A percentile compares a stretch with the other conserved stretches of the same genome.
Conservation (phyloP, 2,797 vertebrate genomes). For the Pipistrellus pipistrellus region DNA sequence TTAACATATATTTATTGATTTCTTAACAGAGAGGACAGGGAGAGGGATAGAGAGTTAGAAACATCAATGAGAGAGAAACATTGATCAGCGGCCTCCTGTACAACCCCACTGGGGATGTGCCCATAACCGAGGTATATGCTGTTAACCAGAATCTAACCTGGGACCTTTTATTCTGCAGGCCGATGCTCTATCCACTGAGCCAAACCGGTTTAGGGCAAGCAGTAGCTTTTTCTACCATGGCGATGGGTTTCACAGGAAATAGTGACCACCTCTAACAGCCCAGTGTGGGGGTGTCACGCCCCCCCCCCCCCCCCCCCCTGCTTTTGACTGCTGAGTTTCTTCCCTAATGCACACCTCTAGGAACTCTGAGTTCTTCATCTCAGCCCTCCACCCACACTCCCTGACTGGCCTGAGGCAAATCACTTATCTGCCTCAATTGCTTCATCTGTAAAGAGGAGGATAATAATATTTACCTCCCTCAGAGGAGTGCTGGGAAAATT, state of each 20-base stretch:
- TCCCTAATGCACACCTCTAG: conserved; percentile 60
- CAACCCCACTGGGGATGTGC: too few species aligned
- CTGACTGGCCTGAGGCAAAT: conserved; percentile 66
- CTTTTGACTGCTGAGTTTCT: conserved; percentile 5
- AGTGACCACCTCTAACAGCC: background rate
- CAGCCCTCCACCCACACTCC: conserved; percentile 70
- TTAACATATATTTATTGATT: too few species aligned
- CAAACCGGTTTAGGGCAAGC: background rate
- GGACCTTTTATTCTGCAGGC: too few species aligned
- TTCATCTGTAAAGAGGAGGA: conserved; percentile 81
- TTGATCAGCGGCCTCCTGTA: too few species aligned
- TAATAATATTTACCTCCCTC: conserved; percentile 83
- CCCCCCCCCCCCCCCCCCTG: background rate
- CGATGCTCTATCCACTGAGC: too few species aligned
- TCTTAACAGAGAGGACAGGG: too few species aligned
- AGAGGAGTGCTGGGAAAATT: conserved; percentile 81
- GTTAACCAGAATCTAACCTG: too few species aligned
- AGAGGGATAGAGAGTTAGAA: too few species aligned
- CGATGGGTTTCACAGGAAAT: conserved; percentile 16
- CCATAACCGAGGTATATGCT: too few species aligned
- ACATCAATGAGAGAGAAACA: too few species aligned
- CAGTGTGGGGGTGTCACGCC: background rate
- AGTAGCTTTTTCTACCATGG: background rate
- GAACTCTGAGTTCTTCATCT: conserved; percentile 65
- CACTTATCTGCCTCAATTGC: conserved; percentile 79